Evolutionary conservation across 2,888 invertebrate species (phyloP), one percentile per base, ranked within the genome.

Genomic region (Copidosoma aretas): DNA sequence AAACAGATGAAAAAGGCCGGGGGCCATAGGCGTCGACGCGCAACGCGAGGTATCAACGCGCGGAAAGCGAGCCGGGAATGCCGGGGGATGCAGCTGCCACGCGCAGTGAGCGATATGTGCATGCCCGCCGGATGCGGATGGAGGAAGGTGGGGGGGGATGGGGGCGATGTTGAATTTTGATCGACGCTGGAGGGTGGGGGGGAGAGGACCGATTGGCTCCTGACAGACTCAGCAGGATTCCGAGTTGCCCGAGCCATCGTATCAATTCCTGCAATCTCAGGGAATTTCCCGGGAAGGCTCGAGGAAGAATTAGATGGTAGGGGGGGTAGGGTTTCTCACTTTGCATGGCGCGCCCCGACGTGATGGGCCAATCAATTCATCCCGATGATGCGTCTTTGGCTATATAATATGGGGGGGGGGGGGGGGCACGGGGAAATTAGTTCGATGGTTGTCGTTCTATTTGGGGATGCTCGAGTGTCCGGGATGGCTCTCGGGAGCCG

Each of bases 161-260:
- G 43, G 12, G 43, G 1, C 15, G 43, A 62, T 67, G 60, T 62
- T 70, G 71, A 73, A 71, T 72, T 74, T 74, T 75, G 74, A 76
- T 76, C 71, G 74, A 75, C 74, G 75, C 71, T 73, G 74, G 74
- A 74, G 74, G 71, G 73, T 68, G 74, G 62, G 67, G 62, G 72
- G 75, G 74, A 73, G 73, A 74, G 74, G 70, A 69, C 65, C 67
- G 73, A 75, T 73, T 74, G 72, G 67, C 70, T 71, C 70, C 59
- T 72, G 72, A 73, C 73, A 76, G 72, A 73, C 64, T 74, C 72
- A 73, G 72, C 73, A 63, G 68, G 73, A 73, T 73, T 68, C 41
- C 32, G 24, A 59, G 53, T 43, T 43, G 43, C 17, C 15, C 24
- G 21, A 41, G 49, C 65, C 10, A 41, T 54, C 49, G 54, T 46